Base-by-base conservation (phyloP, 2,113 vertebrate genomes). In the Pseudorhombus dupliciocellatus region DNA sequence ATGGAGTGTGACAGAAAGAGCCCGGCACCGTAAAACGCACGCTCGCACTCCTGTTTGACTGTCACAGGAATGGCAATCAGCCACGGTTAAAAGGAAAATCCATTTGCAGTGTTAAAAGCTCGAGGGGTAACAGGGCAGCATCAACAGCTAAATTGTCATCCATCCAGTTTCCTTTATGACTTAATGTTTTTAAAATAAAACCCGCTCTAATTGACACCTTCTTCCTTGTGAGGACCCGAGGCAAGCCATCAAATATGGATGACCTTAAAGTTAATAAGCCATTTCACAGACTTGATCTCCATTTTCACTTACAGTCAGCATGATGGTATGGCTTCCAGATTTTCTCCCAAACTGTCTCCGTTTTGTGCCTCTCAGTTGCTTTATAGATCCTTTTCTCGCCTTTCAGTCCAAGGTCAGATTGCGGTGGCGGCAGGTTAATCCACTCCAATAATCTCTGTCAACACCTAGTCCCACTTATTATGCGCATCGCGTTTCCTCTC, bases 71-170 rank as follows among this genome's bases (percentile, higher is more conserved):
- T 77, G 46, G 52, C 69, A 83, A 83, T 68, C 51, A 60, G 46
- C 57, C 26, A 1, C 4, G 10, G 64, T 18, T 30, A 70, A 67
- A 65, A 70, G 52, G 30, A 73, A 79, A 83, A 83, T 44, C 66
- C 59, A 75, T 74, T 75, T 75, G 52, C 73, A 67, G 15, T 75
- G 80, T 73, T 82, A 70, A 76, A 84, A 82, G 75, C 83, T 83
- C n/a, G 34, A 80, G 54, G 76, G 66, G 21, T 61, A 40, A 73
- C 21, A n/a, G 28, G 65, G 55, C 70, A 68, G 68, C 48, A 57
- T 67, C 66, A 77, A 53, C 52, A 46, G 74, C 63, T 75, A 75
- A 76, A 82, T 75, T 64, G 28, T 63, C 52, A 74, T 77, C 37
- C 28, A 72, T 73, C 52, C 61, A 65, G 26, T 34, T 67, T 63